These are phyloP conservation scores for Phyllopteryx taeniolatus DNA, from an alignment of 2,113 vertebrate species.

Conservation along the genomic window DNA sequence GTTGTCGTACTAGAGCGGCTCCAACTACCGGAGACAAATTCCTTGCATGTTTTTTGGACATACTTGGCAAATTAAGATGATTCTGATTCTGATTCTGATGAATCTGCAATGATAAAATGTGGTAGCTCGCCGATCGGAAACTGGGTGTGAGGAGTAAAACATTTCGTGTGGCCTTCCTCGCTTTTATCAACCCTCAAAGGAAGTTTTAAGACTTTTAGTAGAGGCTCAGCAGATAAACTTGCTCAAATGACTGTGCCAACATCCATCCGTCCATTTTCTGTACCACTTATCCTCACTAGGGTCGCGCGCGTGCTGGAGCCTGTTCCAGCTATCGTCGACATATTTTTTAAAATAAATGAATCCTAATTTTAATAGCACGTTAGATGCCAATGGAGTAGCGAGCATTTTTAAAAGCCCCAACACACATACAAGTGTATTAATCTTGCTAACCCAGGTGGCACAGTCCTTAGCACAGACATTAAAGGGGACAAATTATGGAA, in stretches of 20 bases:
- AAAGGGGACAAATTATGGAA: no score
- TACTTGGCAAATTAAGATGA: no score
- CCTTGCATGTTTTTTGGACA: no score
- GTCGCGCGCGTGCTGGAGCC: no score
- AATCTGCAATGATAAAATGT: slow-evolving; percentile 49
- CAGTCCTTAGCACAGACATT: no score
- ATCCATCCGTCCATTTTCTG: neutral
- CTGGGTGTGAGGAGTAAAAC: slow-evolving; percentile 42
- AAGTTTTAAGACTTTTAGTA: slow-evolving; percentile 9
- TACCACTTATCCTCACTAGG: no score
- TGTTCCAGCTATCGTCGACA: no score
- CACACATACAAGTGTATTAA: neutral
- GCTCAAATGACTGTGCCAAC: neutral
- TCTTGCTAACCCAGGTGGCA: no score
- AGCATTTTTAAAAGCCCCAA: neutral
- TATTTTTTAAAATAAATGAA: neutral
- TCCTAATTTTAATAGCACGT: neutral
- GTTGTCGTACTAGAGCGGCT: no score
- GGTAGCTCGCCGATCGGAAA: slow-evolving; percentile 45
- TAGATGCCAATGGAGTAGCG: neutral
- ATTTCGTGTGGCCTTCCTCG: slow-evolving; percentile 47
- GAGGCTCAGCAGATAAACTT: neutral
- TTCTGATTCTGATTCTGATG: neutral
- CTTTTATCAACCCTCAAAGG: slow-evolving; percentile 46
- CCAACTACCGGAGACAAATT: no score